phyloP scores from a whole-genome alignment of 1,140 invertebrate species.

The Drosophila nannoptera region DNA sequence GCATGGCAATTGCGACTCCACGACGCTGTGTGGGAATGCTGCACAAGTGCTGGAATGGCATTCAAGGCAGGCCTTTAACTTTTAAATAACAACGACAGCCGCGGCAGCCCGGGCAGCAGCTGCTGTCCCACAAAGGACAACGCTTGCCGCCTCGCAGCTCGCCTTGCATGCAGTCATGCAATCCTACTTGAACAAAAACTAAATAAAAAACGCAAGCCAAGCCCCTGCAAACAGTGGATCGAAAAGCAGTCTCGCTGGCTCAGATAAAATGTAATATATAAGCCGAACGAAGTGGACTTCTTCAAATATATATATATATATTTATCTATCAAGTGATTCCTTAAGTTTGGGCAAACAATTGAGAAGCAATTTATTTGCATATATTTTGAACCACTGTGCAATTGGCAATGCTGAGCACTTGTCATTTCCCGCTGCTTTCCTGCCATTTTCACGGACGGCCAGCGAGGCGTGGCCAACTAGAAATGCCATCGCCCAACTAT shows the following conservation, averaged over 20 bases:
- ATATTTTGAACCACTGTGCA: constrained; percentile 33
- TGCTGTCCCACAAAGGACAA: constrained; percentile 51
- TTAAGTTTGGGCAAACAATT: no score
- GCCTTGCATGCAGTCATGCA: constrained; percentile 72
- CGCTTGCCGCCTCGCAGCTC: constrained; percentile 43
- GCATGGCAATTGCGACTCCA: constrained; percentile 4
- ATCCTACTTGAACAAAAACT: constrained; percentile 63
- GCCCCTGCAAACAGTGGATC: constrained; percentile 23
- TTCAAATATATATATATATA: no score
- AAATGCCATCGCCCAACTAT: constrained; percentile 34
- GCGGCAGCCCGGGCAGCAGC: constrained; percentile 13
- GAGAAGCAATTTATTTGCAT: no score
- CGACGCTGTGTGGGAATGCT: background rate
- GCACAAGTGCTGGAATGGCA: constrained; percentile 33
- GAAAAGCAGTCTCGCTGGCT: background rate
- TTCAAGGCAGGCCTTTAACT: constrained; percentile 60
- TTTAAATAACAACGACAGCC: constrained; percentile 63
- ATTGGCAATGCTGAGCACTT: constrained; percentile 32
- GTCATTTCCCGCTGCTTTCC: constrained; percentile 61
- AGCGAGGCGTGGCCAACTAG: constrained; percentile 54
- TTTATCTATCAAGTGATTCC: no score
- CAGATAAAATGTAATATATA: no score
- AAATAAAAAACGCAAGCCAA: constrained; percentile 55
- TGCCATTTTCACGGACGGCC: constrained; percentile 60
- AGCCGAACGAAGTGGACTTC: no score